Percentiles rank a stretch among this genome's conserved stretches.
These are phyloP conservation scores for Pipistrellus pipistrellus DNA, from an alignment of 2,797 vertebrate genomes.

Conservation along the genomic window DNA sequence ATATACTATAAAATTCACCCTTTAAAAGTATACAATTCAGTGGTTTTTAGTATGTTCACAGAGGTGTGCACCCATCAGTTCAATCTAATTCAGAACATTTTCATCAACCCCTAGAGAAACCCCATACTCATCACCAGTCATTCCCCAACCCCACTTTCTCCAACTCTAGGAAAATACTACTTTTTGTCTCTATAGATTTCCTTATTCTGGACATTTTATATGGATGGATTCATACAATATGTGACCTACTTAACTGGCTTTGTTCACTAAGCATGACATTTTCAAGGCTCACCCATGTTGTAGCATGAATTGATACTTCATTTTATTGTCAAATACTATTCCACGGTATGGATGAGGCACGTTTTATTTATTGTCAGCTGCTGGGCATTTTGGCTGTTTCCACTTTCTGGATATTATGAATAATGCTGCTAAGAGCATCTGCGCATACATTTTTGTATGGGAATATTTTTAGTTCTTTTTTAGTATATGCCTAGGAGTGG, in stretches of 20 bases:
- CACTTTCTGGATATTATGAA: not conserved
- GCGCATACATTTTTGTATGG: not conserved
- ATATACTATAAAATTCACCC: not conserved
- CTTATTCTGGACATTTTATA: not conserved
- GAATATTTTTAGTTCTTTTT: not conserved
- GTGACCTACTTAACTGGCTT: not conserved
- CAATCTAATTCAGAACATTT: not conserved
- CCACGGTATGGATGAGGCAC: not conserved
- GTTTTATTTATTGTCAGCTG: not conserved
- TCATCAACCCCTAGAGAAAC: not conserved
- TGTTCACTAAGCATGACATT: not conserved
- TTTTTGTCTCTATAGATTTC: not conserved
- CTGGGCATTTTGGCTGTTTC: not conserved
- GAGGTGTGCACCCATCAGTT: not conserved
- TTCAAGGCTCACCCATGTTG: not conserved
- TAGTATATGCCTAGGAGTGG: not conserved
- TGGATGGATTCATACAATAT: not conserved
- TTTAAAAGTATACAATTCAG: not conserved
- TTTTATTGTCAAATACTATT: not conserved
- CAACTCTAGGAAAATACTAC: not conserved
- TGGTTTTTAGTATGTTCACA: not conserved
- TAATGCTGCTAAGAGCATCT: not conserved
- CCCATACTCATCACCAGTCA: not conserved
- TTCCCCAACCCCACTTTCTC: not conserved
- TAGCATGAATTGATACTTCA: not conserved